Evolutionary conservation across 2,797 vertebrate genomes (phyloP), one percentile per base, ranked within the genome.

Genomic region (Hyperoplus immaculatus): DNA sequence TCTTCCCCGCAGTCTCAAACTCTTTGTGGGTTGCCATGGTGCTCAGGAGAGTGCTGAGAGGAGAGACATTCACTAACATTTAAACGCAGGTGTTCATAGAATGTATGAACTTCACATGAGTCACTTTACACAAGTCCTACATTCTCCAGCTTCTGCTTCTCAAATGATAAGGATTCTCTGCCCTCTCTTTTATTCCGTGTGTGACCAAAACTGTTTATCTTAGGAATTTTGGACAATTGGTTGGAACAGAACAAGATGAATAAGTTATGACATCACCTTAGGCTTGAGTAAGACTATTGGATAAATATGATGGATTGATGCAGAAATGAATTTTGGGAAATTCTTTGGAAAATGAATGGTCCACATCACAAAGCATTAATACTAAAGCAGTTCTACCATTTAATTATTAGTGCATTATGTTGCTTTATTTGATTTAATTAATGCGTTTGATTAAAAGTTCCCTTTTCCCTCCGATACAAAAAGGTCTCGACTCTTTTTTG

Each of bases 1-100:
- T 86, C 88, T 97, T 96, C 39, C 97, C 98, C 0, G 97, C 98
- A 46, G 83, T 94, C 57, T 94, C 56, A 54, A 99, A 98, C 85
- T 96, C 96, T 0, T 97, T 94, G 90, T 97, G 95, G 45, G 2
- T 4, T 21, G 91, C 83, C 95, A 97, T 95, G 46, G 58, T 91
- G 87, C 73, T 91, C 21, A 62, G 43, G 53, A 8, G 29, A 29
- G 29, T 29, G 11, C 87, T 91, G 58, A 72, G 60, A 66, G 57
- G 42, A 77, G 6, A 72, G 5, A 69, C 1, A 1, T 4, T 38
- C 11, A 66, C 61, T 16, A 69, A 42, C 29, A 73, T 38, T 5
- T 8, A 21, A 15, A 21, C 38, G n/a, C 42, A 43, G 4, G 3
- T 21, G 72, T 5, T 65, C 36, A 42, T 9, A 4, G 43, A 15